These are phyloP conservation scores for Colossoma macropomum DNA, from an alignment of 2,113 vertebrate species.

Conservation along the genomic window DNA sequence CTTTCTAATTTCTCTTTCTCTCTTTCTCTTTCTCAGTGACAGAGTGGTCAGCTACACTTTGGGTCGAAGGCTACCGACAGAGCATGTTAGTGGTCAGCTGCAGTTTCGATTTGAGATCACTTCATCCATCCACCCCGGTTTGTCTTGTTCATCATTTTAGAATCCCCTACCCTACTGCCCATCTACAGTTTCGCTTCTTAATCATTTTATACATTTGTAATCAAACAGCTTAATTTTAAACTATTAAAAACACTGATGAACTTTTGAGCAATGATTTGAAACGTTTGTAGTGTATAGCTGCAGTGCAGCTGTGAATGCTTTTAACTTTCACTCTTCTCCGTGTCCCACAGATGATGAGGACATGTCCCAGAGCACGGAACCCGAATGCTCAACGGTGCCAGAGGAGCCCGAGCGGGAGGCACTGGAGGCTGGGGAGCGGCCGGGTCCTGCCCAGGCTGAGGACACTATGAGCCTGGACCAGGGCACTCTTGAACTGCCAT, in stretches of 20 bases:
- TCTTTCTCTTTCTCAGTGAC: slow-evolving; percentile 72
- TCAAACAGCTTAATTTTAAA: too few species aligned
- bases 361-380: slow-evolving; percentile 80
- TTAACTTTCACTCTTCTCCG: not conserved
- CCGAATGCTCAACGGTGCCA: not conserved
- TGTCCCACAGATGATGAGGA: slow-evolving; percentile 85
- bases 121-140: slow-evolving; percentile 89
- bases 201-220: too few species aligned
- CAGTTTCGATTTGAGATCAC: slow-evolving; percentile 93
- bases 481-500: slow-evolving; percentile 67
- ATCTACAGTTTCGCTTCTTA: too few species aligned
- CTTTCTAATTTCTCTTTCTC: not conserved
- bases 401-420: slow-evolving; percentile 64
- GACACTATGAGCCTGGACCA: slow-evolving; percentile 69
- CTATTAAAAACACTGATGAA: too few species aligned
- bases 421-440: slow-evolving; percentile 28
- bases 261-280: too few species aligned
- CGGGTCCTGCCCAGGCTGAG: slow-evolving; percentile 59
- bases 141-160: not conserved
- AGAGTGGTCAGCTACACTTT: slow-evolving; percentile 90
- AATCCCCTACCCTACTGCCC: too few species aligned
- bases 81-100: slow-evolving; percentile 91
- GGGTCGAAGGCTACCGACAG: slow-evolving; percentile 87
- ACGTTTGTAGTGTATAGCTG: too few species aligned
- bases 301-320: not conserved